Evolutionary conservation across 2,797 vertebrate genomes (phyloP).

Genomic region (Enteromius viviparus): DNA sequence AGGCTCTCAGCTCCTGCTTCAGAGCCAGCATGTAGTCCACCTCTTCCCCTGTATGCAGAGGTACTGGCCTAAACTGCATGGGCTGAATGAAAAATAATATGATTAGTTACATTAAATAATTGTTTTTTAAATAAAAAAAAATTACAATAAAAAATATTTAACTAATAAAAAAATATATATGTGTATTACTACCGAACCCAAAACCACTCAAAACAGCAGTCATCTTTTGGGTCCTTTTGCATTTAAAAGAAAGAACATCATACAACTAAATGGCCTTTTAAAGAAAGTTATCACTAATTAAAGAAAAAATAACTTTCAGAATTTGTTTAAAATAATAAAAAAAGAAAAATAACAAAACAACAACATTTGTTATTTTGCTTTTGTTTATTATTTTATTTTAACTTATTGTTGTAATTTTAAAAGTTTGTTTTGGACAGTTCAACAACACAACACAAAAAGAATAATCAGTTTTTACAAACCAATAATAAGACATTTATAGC

Average conservation of each 20-base stretch:
- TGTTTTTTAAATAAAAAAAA: not conserved
- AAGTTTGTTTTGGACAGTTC: not conserved
- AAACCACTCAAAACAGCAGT: too few species aligned
- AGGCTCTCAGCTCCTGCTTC: constrained; percentile 82
- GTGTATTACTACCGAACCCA: too few species aligned
- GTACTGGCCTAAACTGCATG: constrained; percentile 77
- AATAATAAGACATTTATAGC: not conserved
- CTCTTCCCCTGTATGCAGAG: constrained; percentile 80
- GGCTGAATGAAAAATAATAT: constrained; percentile 62
- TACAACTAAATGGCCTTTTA: too few species aligned
- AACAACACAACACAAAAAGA: not conserved
- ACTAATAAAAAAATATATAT: too few species aligned
- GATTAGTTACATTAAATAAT: not conserved
- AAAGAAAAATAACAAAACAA: not conserved
- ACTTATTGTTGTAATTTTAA: too few species aligned
- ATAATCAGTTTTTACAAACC: not conserved
- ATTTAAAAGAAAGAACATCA: too few species aligned
- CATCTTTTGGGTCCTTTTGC: too few species aligned
- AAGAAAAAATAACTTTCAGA: too few species aligned
- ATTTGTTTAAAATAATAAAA: not conserved
- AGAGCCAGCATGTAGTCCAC: constrained; percentile 82
- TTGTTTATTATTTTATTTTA: too few species aligned
- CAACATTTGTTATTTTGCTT: too few species aligned
- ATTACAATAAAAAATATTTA: too few species aligned
- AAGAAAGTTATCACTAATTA: too few species aligned